Base-by-base conservation (phyloP, 2,113 vertebrate species). In the Myodes glareolus region DNA sequence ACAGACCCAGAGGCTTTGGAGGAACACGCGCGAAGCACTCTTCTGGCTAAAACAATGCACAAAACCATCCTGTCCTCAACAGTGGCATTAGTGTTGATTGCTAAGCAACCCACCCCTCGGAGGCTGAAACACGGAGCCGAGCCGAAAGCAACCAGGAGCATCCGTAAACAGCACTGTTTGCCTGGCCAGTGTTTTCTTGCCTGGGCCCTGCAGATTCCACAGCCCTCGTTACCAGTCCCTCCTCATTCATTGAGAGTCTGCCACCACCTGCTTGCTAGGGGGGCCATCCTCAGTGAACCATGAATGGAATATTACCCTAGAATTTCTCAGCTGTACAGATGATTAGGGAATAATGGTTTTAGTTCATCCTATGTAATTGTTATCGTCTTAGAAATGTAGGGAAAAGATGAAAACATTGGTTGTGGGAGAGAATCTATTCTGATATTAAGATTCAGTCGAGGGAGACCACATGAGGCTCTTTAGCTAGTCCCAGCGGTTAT, bases 381-480 rank as follows among this genome's bases (percentile, higher is more conserved):
- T 65, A 70, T 7, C 96, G 68, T 95, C 39, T 92, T 90, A n/a
- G n/a, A 91, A 58, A 36, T 95, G 52, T 81, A 52, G 50, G 39
- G 29, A 45, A 90, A 76, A 92, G 10, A 55, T 33, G 33, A 68
- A 19, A n/a, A 73, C 77, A 11, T 58, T 88, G 6, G 7, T 17
- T 1, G 65, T 86, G 50, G 76, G 7, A 72, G 14, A 92, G 33
- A 86, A n/a, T 88, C 39, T 96, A 14, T 63, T 91, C 10, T 68
- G 55, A 55, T 33, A 39, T 91, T 33, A 88, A 94, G 50, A 81
- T 42, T n/a, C 8, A 1, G 39, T 84, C 11, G 63, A 73, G 88
- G 39, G n/a, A 81, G 6, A 39, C 13, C 31, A 67, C 11, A 9
- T 3, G 36, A 81, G 45, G 31, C 29, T 63, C 55, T 55, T 92